These are phyloP conservation scores for Hyperopisus bebe DNA, from an alignment of 2,113 vertebrate species.

Conservation along the genomic window DNA sequence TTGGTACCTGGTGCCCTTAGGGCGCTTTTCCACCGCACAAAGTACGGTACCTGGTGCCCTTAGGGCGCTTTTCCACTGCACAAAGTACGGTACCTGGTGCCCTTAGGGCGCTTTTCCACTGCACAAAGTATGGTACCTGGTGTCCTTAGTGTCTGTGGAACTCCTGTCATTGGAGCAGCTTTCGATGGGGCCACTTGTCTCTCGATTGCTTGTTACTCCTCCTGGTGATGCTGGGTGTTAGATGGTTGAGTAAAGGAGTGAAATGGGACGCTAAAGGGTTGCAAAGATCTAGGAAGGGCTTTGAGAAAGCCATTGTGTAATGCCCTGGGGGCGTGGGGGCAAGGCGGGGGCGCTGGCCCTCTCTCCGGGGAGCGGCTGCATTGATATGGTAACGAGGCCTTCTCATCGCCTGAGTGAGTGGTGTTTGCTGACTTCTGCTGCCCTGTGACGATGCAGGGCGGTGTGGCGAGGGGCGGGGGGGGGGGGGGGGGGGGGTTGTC, in stretches of 20 bases:
- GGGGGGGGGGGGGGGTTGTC: no score
- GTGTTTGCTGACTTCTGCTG: not conserved
- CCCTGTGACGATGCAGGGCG: not conserved
- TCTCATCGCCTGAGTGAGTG: not conserved
- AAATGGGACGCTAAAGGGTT: not conserved
- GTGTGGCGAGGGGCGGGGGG: not conserved
- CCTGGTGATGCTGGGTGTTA: not conserved
- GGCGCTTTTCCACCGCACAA: no score
- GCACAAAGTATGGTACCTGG: no score
- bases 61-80: no score
- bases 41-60: no score
- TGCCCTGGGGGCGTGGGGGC: not conserved
- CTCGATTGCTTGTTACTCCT: not conserved
- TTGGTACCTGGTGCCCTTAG: not conserved
- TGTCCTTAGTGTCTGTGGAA: not conserved
- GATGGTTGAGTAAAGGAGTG: not conserved
- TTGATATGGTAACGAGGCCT: slow-evolving; percentile 18
- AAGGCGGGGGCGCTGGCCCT: not conserved
- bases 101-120: no score
- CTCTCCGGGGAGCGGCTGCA: not conserved
- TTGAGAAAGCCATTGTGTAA: not conserved
- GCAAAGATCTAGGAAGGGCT: not conserved
- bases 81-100: no score
- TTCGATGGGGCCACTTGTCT: not conserved
- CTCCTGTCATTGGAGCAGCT: not conserved